Conservation (phyloP, 1,140 invertebrate species). For the Drosophila punjabiensis region DNA sequence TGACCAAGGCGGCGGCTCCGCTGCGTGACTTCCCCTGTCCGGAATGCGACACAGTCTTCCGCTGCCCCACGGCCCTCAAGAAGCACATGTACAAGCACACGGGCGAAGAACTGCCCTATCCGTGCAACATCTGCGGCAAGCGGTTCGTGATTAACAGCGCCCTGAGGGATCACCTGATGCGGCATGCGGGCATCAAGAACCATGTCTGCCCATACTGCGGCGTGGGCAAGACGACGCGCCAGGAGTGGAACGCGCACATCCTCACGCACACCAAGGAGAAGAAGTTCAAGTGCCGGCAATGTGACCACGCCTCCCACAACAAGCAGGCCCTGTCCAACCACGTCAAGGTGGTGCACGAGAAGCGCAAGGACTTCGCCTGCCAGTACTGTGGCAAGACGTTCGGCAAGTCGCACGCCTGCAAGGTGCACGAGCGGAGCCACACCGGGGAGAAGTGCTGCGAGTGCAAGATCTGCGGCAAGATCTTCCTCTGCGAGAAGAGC, state of each 20-base stretch:
- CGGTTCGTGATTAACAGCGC: conserved; percentile 80
- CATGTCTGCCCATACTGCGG: conserved; percentile 83
- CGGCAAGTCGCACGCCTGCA: conserved; percentile 80
- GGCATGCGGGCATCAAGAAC: conserved; percentile 82
- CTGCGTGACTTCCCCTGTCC: conserved; percentile 73
- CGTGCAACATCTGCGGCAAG: conserved; percentile 87
- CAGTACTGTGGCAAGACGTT: conserved; percentile 83
- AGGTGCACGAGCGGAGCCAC: conserved; percentile 81
- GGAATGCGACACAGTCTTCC: conserved; percentile 81
- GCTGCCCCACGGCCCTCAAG: conserved; percentile 80
- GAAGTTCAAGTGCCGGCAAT: conserved; percentile 79
- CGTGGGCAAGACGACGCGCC: conserved; percentile 77
- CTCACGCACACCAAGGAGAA: conserved; percentile 82
- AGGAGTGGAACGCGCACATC: conserved; percentile 83
- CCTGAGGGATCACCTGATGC: conserved; percentile 78
- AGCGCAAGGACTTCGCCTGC: conserved; percentile 81
- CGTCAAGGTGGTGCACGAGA: conserved; percentile 80
- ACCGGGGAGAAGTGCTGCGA: conserved; percentile 86
- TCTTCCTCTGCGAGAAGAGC: conserved; percentile 81
- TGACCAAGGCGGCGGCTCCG: conserved; percentile 71
- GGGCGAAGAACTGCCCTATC: conserved; percentile 87
- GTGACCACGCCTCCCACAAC: conserved; percentile 80
- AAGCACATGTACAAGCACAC: conserved; percentile 87
- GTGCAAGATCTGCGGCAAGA: conserved; percentile 81
- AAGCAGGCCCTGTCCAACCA: conserved; percentile 77